Evolutionary conservation across 1,140 invertebrate genomes (phyloP), one percentile per base, ranked within the genome.

Genomic region (Drosophila watanabei): DNA sequence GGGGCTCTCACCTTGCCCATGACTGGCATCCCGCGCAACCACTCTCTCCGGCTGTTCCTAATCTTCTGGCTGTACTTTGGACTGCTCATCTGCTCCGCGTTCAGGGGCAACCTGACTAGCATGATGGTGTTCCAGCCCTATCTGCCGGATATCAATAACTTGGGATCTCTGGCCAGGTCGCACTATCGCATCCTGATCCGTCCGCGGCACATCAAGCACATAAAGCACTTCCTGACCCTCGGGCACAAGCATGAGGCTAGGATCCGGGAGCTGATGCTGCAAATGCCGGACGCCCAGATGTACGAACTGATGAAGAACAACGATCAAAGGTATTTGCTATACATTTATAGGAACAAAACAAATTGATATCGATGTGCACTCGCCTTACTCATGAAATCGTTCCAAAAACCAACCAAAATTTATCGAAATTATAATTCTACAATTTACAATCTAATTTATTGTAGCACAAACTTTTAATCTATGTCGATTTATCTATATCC

Each of bases 21-120:
- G 24, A 51, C 61, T 16, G 48, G 56, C 1, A 49, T 86, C 7
- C 80, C 82, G 0, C 30, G 28, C 0, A 61, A 52, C n/a, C 68
- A 57, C 30, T 76, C 83, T 0, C 41, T 92, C 0, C 77, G 90
- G 1, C 9, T 92, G 0, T 91, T 93, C 9, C 56, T 93, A 2
- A 63, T 85, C 20, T 86, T 82, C 14, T 93, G 91, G 91, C 73
- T 93, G 0, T 81, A 75, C n/a, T 93, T 92, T 24, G 77, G 86
- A 18, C 59, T 93, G 56, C 64, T 93, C 8, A 93, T 93, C 8
- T 81, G 81, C 37, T 82, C 69, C 4, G 83, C 91, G 0, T 93
- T 93, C 20, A 73, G 57, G 8, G 83, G 91, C 8, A 93, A 92
- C 51, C 54, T 93, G 20, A 93, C 91, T 24, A 92, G 92, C 51